These are phyloP conservation scores for Pseudomyrmex cubaensis DNA, from an alignment of 1,140 invertebrate genomes.

Conservation along the genomic window DNA sequence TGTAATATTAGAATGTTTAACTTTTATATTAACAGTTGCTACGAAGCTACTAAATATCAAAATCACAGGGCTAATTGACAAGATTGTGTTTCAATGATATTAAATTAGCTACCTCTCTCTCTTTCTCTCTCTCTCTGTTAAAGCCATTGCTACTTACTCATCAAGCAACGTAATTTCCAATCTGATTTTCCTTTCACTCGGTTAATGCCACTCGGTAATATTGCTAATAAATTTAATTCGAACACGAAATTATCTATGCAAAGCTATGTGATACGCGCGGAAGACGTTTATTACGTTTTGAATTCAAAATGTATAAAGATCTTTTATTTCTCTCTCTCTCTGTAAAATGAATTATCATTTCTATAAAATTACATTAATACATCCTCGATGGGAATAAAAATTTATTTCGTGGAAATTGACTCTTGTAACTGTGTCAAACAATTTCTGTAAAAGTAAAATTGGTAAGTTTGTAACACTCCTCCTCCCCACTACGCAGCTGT, in stretches of 20 bases:
- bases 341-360: neutral
- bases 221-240: conserved; percentile 44
- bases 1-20: conserved; percentile 42
- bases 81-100: conserved; percentile 57
- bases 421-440: neutral
- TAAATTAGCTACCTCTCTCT: conserved; percentile 37
- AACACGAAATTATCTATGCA: conserved; percentile 19
- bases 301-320: neutral
- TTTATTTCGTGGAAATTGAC: neutral
- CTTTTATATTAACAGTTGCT: conserved; percentile 14
- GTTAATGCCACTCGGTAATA: conserved; percentile 27
- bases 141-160: conserved; percentile 49
- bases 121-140: conserved; percentile 1
- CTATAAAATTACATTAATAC: neutral
- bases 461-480: neutral
- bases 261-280: neutral
- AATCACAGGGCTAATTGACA: conserved; percentile 54
- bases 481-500: conserved; percentile 5
- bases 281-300: neutral
- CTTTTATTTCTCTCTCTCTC: neutral
- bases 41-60: conserved; percentile 49
- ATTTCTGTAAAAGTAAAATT: conserved; percentile 24
- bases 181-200: conserved; percentile 35
- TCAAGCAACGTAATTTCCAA: conserved; percentile 18
- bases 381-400: no score